phyloP scores from a whole-genome alignment of 2,797 vertebrate species.

The Chiroxiphia lanceolata region DNA sequence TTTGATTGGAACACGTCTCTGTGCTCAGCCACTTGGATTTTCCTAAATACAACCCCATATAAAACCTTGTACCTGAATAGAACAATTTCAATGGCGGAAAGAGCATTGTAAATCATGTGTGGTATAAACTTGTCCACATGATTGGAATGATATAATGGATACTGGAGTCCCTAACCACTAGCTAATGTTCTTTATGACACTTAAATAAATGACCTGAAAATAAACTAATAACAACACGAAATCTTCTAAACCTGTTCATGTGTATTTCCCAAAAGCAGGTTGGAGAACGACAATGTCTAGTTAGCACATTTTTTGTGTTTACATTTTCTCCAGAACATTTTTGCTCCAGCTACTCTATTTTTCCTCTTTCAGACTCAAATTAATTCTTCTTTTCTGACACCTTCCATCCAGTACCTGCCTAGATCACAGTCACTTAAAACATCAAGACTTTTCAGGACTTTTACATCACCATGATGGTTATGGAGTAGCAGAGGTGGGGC shows the following conservation, averaged over 20 bases:
- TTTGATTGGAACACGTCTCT: constrained; percentile 22
- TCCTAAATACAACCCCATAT: neutral
- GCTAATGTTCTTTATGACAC: constrained; percentile 63
- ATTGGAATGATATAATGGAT: constrained; percentile 61
- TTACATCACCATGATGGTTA: neutral
- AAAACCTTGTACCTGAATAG: constrained; percentile 47
- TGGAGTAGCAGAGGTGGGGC: neutral
- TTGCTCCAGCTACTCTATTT: neutral
- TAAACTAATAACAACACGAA: constrained; percentile 34
- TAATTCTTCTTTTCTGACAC: neutral
- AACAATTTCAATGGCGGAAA: constrained; percentile 18
- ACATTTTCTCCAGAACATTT: neutral
- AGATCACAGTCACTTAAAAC: neutral
- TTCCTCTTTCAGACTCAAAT: neutral
- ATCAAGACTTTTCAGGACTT: neutral
- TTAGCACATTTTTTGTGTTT: constrained; percentile 36
- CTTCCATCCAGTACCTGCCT: neutral
- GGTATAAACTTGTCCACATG: constrained; percentile 59
- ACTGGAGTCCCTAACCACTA: constrained; percentile 51
- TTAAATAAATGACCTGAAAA: constrained; percentile 63
- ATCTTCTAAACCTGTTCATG: constrained; percentile 23
- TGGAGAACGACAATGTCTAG: neutral
- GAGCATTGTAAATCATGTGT: constrained; percentile 39
- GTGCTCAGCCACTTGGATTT: constrained; percentile 15
- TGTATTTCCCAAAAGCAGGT: constrained; percentile 10